Conservation (phyloP, 2,113 vertebrate genomes). For the Hemichromis elongatus region DNA sequence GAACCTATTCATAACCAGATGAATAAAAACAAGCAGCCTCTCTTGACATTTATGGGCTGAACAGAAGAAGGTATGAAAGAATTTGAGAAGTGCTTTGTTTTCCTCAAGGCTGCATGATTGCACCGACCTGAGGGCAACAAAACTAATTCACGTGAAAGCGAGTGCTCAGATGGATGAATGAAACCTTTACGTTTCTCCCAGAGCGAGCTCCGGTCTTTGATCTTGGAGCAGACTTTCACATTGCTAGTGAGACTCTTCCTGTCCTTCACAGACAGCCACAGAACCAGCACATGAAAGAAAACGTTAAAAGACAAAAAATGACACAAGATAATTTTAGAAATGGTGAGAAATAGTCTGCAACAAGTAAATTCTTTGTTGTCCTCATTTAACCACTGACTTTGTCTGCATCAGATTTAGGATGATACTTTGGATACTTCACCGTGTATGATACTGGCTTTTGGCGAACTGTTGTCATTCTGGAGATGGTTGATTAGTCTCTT, state of each 20-base stretch:
- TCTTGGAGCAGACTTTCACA: not conserved
- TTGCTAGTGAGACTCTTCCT: not conserved
- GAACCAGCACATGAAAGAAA: not conserved
- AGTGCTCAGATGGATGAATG: not conserved
- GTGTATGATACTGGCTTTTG: not conserved
- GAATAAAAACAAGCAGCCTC: not conserved
- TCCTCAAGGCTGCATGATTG: not conserved
- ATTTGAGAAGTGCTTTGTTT: not conserved
- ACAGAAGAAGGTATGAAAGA: not conserved
- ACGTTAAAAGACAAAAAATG: not conserved
- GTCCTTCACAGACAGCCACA: not conserved
- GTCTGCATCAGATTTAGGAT: not conserved
- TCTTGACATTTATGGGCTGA: not conserved
- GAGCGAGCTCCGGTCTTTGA: not conserved
- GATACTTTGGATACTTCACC: not conserved
- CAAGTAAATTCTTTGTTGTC: not conserved
- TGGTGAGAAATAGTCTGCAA: not conserved
- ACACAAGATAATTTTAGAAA: not conserved
- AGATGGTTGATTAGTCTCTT: not conserved
- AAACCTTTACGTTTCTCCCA: not conserved
- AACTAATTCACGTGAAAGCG: not conserved
- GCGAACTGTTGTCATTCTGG: not conserved
- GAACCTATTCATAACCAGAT: not conserved
- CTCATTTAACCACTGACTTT: not conserved
- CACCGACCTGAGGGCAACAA: not conserved